Evolutionary conservation across 2,888 invertebrate genomes (phyloP).

Genomic region (Colostygia pectinataria): DNA sequence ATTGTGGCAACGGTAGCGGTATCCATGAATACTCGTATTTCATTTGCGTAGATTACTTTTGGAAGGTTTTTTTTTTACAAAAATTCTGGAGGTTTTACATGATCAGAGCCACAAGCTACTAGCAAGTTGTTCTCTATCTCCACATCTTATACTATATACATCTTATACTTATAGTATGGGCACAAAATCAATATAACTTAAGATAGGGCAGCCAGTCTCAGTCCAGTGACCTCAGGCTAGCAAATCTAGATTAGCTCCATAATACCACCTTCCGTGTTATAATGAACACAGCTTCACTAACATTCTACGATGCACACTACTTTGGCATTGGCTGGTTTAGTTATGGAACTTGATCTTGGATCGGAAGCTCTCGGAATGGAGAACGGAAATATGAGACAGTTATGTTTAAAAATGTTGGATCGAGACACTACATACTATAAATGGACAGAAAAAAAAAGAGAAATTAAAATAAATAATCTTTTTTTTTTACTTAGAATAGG

Average conservation of each 20-base stretch:
- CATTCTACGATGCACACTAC: background rate
- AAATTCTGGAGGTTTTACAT: too few species aligned
- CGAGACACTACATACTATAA: too few species aligned
- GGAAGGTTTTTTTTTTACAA: constrained; percentile 7
- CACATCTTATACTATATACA: background rate
- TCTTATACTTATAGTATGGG: too few species aligned
- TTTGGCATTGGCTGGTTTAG: background rate
- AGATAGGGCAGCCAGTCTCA: constrained; percentile 1
- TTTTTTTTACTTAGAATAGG: too few species aligned
- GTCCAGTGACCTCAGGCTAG: constrained; percentile 4
- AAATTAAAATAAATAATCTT: too few species aligned
- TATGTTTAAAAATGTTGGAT: background rate
- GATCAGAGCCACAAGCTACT: too few species aligned
- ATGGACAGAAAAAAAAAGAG: background rate
- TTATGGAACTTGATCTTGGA: constrained; percentile 8
- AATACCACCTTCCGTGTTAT: constrained; percentile 9
- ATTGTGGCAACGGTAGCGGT: background rate
- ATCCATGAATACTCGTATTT: constrained; percentile 3
- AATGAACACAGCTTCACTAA: constrained; percentile 2
- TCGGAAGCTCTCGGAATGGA: constrained; percentile 10
- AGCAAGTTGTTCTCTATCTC: background rate
- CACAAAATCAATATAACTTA: too few species aligned
- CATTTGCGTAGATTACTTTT: background rate
- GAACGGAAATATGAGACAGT: constrained; percentile 7
- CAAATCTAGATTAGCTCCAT: constrained; percentile 5